Evolutionary conservation across 2,797 vertebrate species (phyloP).

Genomic region (Peromyscus eremicus): DNA sequence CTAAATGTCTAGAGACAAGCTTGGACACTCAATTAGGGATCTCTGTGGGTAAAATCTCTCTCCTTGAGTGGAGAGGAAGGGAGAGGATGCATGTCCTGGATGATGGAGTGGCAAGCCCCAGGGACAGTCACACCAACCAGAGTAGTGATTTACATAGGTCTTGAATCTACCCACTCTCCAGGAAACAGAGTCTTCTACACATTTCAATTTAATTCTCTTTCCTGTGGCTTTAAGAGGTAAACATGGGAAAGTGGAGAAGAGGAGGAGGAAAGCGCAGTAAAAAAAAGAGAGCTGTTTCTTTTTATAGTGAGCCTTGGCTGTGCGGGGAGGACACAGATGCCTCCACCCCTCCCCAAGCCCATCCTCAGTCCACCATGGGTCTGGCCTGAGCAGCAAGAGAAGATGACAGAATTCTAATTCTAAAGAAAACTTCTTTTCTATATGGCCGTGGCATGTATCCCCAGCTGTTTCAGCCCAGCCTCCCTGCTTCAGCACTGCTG

Average conservation of each 20-base stretch:
- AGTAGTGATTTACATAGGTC: background rate
- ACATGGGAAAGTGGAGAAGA: background rate
- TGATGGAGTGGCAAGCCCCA: background rate
- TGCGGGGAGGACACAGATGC: too few relatives aligned
- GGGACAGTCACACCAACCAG: background rate
- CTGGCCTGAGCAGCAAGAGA: background rate
- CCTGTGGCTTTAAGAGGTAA: background rate
- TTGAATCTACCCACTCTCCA: background rate
- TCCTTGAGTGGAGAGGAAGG: background rate
- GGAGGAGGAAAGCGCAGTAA: background rate
- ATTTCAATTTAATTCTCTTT: slow-evolving; percentile 1
- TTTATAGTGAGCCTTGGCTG: background rate
- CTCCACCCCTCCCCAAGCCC: too few relatives aligned
- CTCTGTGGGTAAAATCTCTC: background rate
- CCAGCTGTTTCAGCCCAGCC: background rate
- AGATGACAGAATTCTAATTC: background rate
- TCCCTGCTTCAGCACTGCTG: background rate
- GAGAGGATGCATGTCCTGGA: background rate
- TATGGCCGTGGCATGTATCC: background rate
- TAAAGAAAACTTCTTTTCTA: background rate
- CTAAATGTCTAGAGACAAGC: background rate
- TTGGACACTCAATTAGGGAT: background rate
- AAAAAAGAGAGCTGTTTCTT: background rate
- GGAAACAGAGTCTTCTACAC: background rate
- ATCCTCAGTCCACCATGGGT: rapidly evolving